phyloP scores from a whole-genome alignment of 2,888 invertebrate genomes.

The Nezara viridula region DNA sequence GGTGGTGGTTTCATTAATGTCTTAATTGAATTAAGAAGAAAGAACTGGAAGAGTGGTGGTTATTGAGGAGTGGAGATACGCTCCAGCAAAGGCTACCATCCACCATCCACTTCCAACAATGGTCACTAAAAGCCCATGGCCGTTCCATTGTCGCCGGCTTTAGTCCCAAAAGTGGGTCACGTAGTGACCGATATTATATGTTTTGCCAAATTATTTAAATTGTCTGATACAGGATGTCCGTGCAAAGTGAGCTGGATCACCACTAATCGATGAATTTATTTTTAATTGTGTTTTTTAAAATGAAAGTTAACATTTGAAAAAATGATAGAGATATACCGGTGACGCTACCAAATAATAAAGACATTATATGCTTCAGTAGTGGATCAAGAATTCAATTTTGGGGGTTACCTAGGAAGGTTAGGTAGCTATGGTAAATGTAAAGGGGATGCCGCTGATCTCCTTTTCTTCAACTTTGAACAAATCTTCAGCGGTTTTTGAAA shows the following conservation, averaged over 20 bases:
- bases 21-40: background rate
- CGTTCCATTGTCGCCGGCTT: background rate
- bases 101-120: background rate
- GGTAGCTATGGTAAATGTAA: too few species aligned
- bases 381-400: too few species aligned
- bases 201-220: background rate
- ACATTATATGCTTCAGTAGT: too few species aligned
- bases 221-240: background rate
- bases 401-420: too few species aligned
- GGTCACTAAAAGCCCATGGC: slow-evolving; percentile 3
- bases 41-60: background rate
- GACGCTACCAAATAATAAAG: too few species aligned
- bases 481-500: too few species aligned
- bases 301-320: background rate
- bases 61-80: background rate
- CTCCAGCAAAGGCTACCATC: background rate
- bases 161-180: background rate
- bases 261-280: background rate
- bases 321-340: too few species aligned
- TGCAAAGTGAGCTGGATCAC: background rate
- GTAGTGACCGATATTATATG: background rate
- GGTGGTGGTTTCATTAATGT: background rate
- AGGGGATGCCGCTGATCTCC: too few species aligned
- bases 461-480: too few species aligned
- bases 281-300: background rate